Percentiles rank a stretch among this genome's conserved stretches.
phyloP scores from a whole-genome alignment of 2,888 invertebrate species.

The Aphodius sticticus region DNA sequence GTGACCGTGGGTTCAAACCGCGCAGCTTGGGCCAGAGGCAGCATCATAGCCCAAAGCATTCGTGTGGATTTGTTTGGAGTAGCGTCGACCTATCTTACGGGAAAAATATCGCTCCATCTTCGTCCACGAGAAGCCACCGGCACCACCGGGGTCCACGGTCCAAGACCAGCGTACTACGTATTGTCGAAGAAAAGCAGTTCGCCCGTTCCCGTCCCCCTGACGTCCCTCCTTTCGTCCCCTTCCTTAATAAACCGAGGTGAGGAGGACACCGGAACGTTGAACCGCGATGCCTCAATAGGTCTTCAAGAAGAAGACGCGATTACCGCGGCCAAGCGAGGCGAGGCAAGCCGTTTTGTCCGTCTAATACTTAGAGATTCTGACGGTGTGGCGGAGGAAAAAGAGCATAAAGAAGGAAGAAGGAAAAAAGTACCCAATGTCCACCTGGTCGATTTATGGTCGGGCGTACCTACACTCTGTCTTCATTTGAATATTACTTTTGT shows the following conservation, averaged over 20 bases:
- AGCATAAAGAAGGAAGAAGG: background rate
- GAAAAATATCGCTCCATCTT: background rate
- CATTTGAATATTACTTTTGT: conserved; percentile 4
- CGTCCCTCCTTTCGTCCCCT: background rate
- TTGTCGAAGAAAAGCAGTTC: background rate
- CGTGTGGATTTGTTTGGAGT: background rate
- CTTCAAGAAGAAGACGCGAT: background rate
- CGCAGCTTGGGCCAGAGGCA: background rate
- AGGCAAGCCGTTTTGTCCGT: background rate
- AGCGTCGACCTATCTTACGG: background rate
- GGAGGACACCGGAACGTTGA: background rate
- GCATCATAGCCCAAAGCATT: background rate
- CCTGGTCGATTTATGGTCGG: background rate
- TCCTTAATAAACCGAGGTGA: background rate
- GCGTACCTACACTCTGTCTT: background rate
- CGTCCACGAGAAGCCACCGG: background rate
- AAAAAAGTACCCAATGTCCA: background rate
- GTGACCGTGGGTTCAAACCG: background rate
- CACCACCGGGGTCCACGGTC: background rate
- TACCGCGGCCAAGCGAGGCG: background rate
- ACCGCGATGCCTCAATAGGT: background rate
- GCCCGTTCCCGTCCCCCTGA: background rate
- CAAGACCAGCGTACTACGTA: background rate
- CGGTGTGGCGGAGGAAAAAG: background rate
- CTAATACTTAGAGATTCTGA: conserved; percentile 4